These are phyloP conservation scores for Lycocerus yunnanus DNA, from an alignment of 2,888 invertebrate species.

Conservation along the genomic window DNA sequence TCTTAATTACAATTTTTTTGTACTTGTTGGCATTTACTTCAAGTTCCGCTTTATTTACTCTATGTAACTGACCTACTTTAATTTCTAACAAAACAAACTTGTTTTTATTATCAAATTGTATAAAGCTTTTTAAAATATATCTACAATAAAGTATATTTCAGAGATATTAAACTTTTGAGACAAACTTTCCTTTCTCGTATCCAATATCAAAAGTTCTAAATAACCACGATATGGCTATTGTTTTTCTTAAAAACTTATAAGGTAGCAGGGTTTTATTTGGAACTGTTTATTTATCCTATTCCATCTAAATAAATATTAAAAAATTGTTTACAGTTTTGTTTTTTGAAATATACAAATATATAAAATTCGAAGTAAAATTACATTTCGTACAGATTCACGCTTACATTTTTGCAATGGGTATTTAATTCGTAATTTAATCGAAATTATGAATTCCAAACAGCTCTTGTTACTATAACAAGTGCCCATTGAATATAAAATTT, in stretches of 20 bases:
- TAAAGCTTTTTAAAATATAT: not conserved
- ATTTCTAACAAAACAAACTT: not conserved
- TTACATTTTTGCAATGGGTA: not conserved
- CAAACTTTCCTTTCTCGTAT: not conserved
- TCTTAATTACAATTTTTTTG: not conserved
- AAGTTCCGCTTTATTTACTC: not conserved
- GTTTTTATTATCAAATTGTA: not conserved
- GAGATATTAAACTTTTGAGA: not conserved
- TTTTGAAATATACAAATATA: too few relatives aligned
- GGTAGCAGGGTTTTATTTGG: not conserved
- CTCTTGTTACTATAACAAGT: too few relatives aligned
- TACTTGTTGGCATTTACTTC: not conserved
- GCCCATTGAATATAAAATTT: not conserved
- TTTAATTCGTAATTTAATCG: too few relatives aligned
- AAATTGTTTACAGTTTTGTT: not conserved
- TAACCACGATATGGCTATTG: not conserved
- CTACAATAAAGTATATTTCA: not conserved
- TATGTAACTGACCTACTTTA: not conserved
- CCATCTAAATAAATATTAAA: not conserved
- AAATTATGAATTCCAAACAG: not conserved
- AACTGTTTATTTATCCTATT: not conserved
- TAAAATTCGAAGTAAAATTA: not conserved
- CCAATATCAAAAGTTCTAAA: not conserved
- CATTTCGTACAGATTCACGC: not conserved
- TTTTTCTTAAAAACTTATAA: not conserved